Evolutionary conservation across 2,888 invertebrate species (phyloP), one percentile per base, ranked within the genome.

Genomic region (Petrophora chlorosata): DNA sequence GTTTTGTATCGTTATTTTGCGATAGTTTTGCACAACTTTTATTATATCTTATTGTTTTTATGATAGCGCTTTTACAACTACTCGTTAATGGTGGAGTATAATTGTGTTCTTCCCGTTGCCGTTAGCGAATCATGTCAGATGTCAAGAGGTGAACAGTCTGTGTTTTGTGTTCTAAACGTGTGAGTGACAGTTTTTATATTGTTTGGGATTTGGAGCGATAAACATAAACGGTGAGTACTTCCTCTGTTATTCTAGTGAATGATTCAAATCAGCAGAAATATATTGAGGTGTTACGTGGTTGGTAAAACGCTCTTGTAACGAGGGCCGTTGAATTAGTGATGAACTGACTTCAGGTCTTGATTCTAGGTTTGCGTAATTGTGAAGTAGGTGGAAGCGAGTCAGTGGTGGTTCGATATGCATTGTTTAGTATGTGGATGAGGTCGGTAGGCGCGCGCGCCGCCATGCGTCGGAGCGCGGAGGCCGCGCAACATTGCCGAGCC

Each of bases 1-100:
- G 85, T 89, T 90, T 90, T 88, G 84, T 87, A 86, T 82, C 69
- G 79, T 79, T 88, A 83, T 85, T 87, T 89, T 87, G 84, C 86
- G 86, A 87, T 85, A 76, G 81, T 86, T 87, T 89, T 84, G 80
- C 82, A 74, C 71, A 80, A 82, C 77, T 88, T 88, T 89, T 88
- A 79, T 79, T 82, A 85, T 73, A 76, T 74, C 73, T 70, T 86
- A 85, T 84, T 87, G 76, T 87, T 87, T 89, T 82, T 85, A 83
- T 82, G 77, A 73, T 74, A 74, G 69, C 73, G 69, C 71, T 83
- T 81, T 84, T 86, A 79, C 72, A 71, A 70, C 61, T 63, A 75
- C 64, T 67, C 66, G 73, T 79, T 71, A 67, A 69, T 73, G 71
- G 80, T 85, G 80, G 73, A 74, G 25, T 73, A 74, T 73, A 76